phyloP scores from a whole-genome alignment of 2,113 vertebrate species.

The Emydocephalus ijimae region DNA sequence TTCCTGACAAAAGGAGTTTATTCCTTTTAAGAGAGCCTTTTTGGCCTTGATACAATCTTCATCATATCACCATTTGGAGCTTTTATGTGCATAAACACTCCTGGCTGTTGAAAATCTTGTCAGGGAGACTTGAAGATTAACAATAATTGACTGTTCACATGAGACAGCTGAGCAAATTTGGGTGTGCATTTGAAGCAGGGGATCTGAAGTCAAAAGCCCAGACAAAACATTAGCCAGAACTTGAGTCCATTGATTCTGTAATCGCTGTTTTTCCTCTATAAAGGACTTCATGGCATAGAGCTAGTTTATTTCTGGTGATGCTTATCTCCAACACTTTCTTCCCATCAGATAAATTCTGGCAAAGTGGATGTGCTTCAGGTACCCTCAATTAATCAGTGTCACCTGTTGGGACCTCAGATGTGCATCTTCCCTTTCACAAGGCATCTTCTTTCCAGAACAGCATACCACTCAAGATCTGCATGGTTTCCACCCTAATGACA shows the following conservation, averaged over 20 bases:
- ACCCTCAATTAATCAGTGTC: not conserved
- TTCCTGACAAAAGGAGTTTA: not conserved
- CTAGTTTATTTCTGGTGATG: not conserved
- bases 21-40: not conserved
- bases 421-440: not conserved
- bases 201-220: not conserved
- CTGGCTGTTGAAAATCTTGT: not conserved
- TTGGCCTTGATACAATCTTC: not conserved
- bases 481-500: not conserved
- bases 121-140: not conserved
- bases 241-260: not conserved
- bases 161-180: not conserved
- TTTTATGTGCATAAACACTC: not conserved
- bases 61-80: not conserved
- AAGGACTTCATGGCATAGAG: not conserved
- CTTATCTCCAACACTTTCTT: not conserved
- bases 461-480: not conserved
- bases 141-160: not conserved
- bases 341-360: not conserved
- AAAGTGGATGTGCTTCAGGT: not conserved
- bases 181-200: not conserved
- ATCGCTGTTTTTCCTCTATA: not conserved
- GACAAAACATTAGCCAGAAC: not conserved
- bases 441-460: not conserved
- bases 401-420: not conserved